Conservation (phyloP, 1,140 invertebrate genomes). For the Brachystomella parvula region DNA sequence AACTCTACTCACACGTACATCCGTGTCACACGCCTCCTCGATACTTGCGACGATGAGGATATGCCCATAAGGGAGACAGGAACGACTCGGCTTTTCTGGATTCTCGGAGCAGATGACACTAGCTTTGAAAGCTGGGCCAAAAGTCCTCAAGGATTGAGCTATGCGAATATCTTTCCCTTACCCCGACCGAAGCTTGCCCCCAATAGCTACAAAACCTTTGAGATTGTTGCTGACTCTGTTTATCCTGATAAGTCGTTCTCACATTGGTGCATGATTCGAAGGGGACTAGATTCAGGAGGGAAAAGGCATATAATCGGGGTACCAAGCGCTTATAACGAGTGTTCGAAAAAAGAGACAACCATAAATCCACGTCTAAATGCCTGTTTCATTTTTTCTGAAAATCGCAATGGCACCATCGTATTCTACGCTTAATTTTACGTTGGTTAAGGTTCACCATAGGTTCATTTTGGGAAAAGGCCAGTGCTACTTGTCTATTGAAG, state of each 20-base stretch:
- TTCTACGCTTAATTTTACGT: no score
- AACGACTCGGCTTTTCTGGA: not conserved
- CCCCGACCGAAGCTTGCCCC: not conserved
- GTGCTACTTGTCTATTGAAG: no score
- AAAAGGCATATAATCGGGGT: no score
- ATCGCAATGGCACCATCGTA: no score
- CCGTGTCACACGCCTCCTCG: conserved; percentile 55
- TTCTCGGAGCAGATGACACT: not conserved
- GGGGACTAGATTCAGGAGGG: no score
- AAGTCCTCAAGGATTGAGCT: not conserved
- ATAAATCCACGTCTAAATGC: no score
- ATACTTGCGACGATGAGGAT: conserved; percentile 53
- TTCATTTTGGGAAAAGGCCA: no score
- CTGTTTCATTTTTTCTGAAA: no score
- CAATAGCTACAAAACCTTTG: conserved; percentile 12
- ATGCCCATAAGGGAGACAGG: not conserved
- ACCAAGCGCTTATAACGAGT: no score
- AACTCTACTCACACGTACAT: conserved; percentile 64
- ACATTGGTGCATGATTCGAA: no score
- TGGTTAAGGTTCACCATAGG: no score
- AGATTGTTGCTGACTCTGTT: not conserved
- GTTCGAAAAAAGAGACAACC: no score
- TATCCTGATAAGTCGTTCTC: not conserved
- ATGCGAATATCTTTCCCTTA: not conserved
- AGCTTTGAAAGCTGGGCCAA: not conserved